A percentile compares a stretch with the other conserved stretches of the same genome.
Evolutionary conservation across 2,797 vertebrate genomes (phyloP).

Genomic region (Sandelia bainsii): DNA sequence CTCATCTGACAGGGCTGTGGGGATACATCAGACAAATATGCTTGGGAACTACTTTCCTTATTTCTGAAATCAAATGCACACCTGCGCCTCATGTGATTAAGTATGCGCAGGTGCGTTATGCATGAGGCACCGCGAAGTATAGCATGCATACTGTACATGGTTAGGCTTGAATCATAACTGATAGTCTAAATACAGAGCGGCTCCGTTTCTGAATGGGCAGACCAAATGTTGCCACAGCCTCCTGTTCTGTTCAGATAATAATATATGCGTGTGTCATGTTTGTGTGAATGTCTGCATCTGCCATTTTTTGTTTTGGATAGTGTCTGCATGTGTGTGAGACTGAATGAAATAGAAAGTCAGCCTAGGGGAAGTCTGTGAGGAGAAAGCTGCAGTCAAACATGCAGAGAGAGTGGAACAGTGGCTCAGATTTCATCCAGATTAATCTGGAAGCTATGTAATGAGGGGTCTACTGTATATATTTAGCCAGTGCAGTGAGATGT

Average conservation of each 20-base stretch:
- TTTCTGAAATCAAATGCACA: conserved; percentile 73
- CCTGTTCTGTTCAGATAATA: conserved; percentile 37
- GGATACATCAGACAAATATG: background rate
- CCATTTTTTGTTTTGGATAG: background rate
- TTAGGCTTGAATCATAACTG: conserved; percentile 31
- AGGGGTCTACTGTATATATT: conserved; percentile 80
- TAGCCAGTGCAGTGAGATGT: conserved; percentile 76
- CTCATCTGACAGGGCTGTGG: background rate
- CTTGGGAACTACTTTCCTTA: background rate
- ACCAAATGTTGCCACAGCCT: conserved; percentile 21
- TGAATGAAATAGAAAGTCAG: conserved; percentile 45
- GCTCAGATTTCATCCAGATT: conserved; percentile 79
- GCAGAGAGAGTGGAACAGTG: conserved; percentile 23
- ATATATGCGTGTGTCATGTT: conserved; percentile 24
- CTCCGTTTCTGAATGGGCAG: conserved; percentile 40
- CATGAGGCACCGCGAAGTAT: conserved; percentile 44
- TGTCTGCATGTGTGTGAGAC: conserved; percentile 12
- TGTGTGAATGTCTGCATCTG: conserved; percentile 44
- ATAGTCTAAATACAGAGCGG: conserved; percentile 3
- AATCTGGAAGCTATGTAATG: conserved; percentile 78
- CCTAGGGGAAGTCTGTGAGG: conserved; percentile 42
- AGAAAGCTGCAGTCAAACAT: conserved; percentile 34
- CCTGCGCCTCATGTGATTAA: conserved; percentile 77
- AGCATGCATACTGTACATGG: conserved; percentile 11
- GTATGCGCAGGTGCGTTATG: conserved; percentile 79